These are phyloP conservation scores for Ophioderma brevispina DNA, from an alignment of 35 echinoderm and acorn worm species.

Conservation along the genomic window DNA sequence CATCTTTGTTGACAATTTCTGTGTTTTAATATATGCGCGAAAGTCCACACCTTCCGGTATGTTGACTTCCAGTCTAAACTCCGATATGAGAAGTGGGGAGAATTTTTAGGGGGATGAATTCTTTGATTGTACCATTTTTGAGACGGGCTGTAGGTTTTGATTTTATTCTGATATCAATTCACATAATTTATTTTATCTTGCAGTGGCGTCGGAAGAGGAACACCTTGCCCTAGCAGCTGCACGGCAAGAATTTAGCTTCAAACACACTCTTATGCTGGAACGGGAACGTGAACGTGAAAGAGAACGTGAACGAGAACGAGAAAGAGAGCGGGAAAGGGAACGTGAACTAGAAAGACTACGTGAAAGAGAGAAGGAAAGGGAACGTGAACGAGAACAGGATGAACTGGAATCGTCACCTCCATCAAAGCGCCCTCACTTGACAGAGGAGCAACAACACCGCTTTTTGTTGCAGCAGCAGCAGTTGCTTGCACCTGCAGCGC, in stretches of 20 bases:
- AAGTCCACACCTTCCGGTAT: no score
- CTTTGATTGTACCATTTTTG: no score
- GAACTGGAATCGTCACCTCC: conserved; percentile 30
- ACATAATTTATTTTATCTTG: no score
- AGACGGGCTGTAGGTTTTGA: no score
- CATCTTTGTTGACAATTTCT: no score
- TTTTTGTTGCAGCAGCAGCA: conserved; percentile 71
- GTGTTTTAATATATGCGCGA: no score
- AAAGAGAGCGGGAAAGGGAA: background rate
- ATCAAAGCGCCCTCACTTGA: conserved; percentile 70
- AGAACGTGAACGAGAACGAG: background rate
- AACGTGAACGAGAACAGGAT: background rate
- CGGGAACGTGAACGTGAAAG: background rate
- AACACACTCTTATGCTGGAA: background rate
- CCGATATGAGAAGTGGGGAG: no score
- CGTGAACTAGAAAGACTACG: background rate
- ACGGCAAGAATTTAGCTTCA: conserved; percentile 5
- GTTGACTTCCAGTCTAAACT: no score
- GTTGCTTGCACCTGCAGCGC: conserved; percentile 58
- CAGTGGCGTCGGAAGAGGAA: conserved; percentile 42
- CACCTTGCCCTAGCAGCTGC: conserved; percentile 17
- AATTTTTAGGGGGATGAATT: no score
- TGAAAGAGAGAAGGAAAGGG: background rate
- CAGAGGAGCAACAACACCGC: conserved; percentile 74
- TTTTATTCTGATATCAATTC: no score